Percentiles rank a stretch among this genome's conserved stretches.
phyloP scores from a whole-genome alignment of 2,888 invertebrate species.

The Stenotaenia linearis region DNA sequence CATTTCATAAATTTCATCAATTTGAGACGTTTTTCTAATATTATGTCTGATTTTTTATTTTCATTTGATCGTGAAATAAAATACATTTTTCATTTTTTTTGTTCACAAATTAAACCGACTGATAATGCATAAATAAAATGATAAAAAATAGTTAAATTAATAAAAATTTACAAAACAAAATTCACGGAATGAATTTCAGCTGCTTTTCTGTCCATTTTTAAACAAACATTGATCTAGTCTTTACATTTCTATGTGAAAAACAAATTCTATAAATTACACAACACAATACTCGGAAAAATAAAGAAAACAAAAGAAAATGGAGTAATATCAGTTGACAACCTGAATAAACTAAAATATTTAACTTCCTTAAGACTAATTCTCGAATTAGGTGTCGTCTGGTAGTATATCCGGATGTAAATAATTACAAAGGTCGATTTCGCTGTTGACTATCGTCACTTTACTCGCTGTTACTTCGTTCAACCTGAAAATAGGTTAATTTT shows the following conservation, averaged over 20 bases:
- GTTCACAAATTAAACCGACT: no score
- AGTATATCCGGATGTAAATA: constrained; percentile 72
- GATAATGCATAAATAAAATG: not conserved
- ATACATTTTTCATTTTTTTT: no score
- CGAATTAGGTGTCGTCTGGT: constrained; percentile 48
- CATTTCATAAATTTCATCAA: no score
- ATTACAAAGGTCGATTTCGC: constrained; percentile 64
- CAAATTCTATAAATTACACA: not conserved
- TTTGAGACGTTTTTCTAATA: not conserved
- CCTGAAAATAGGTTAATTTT: constrained; percentile 48
- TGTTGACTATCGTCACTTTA: constrained; percentile 66
- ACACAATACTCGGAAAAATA: constrained; percentile 6
- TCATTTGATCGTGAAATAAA: no score
- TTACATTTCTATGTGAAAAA: no score
- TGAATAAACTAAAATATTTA: not conserved
- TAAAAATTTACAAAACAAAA: not conserved
- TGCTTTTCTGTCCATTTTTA: not conserved
- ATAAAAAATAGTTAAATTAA: not conserved
- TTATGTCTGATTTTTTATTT: no score
- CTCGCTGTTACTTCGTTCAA: constrained; percentile 70
- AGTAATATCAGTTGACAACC: not conserved
- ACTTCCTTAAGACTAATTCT: not conserved
- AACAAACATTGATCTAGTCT: not conserved
- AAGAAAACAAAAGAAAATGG: not conserved
- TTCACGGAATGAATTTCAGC: not conserved